Conservation (phyloP, 1,140 invertebrate genomes). For the Solen grandis region DNA sequence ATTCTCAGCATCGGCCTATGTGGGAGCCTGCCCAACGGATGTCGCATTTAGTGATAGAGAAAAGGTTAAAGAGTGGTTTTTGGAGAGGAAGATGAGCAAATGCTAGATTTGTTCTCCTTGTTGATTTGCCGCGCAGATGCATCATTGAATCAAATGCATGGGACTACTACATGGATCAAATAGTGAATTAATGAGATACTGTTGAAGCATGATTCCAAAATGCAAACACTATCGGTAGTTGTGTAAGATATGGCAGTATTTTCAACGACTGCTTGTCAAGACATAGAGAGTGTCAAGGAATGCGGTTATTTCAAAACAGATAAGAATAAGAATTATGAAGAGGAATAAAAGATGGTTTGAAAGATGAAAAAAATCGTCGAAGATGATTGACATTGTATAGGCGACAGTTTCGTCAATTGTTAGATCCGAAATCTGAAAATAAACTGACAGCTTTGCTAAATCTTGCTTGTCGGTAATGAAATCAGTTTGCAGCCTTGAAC, state of each 20-base stretch:
- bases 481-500: background rate
- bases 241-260: constrained; percentile 83
- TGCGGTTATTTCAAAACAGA: constrained; percentile 64
- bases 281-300: constrained; percentile 84
- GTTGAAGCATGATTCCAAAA: constrained; percentile 85
- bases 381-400: background rate
- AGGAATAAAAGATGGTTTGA: constrained; percentile 5
- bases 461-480: constrained; percentile 18
- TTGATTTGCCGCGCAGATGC: constrained; percentile 68
- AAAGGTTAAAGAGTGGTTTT: constrained; percentile 83
- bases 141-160: constrained; percentile 58
- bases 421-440: constrained; percentile 28
- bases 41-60: constrained; percentile 73
- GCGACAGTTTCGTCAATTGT: background rate
- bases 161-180: constrained; percentile 80
- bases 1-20: constrained; percentile 85
- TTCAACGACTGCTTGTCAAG: constrained; percentile 83
- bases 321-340: background rate
- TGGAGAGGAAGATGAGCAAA: constrained; percentile 78
- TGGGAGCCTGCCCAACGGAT: constrained; percentile 82
- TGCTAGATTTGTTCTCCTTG: constrained; percentile 67
- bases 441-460: constrained; percentile 23
- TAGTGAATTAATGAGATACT: constrained; percentile 80
- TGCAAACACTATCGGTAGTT: constrained; percentile 84
- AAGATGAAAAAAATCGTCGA: background rate